Evolutionary conservation across 2,113 vertebrate species (phyloP).

Genomic region (Scopus umbretta): DNA sequence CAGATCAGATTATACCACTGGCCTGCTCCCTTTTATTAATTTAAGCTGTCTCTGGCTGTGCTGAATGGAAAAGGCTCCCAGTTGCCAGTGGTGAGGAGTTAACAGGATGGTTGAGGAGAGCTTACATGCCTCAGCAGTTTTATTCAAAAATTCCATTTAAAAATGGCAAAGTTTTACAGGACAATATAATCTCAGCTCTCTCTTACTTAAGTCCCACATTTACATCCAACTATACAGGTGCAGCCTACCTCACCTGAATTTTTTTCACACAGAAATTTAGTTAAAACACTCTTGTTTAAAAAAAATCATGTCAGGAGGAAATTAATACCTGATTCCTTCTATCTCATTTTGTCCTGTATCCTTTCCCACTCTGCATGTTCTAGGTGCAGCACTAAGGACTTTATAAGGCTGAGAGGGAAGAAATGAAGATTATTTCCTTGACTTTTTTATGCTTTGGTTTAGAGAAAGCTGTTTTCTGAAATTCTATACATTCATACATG

Average conservation of each 20-base stretch:
- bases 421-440: background rate
- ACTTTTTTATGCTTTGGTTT: background rate
- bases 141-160: background rate
- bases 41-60: conserved; percentile 30
- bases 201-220: background rate
- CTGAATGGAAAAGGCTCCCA: conserved; percentile 33
- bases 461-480: background rate
- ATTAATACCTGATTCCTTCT: background rate
- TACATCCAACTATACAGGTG: background rate
- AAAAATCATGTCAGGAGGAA: background rate
- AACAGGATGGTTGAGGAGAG: background rate
- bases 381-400: background rate
- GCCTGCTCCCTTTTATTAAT: conserved; percentile 44
- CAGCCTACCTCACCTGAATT: background rate
- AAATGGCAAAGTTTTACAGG: background rate
- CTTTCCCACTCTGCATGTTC: background rate
- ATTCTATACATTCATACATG: background rate
- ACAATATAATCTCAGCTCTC: background rate
- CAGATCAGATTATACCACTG: conserved; percentile 16
- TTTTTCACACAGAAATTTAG: background rate
- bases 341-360: background rate
- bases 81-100: background rate
- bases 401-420: background rate
- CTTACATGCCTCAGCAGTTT: background rate
- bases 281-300: background rate